Evolutionary conservation across 2,797 vertebrate genomes (phyloP).

Genomic region (Hylomyscus alleni): DNA sequence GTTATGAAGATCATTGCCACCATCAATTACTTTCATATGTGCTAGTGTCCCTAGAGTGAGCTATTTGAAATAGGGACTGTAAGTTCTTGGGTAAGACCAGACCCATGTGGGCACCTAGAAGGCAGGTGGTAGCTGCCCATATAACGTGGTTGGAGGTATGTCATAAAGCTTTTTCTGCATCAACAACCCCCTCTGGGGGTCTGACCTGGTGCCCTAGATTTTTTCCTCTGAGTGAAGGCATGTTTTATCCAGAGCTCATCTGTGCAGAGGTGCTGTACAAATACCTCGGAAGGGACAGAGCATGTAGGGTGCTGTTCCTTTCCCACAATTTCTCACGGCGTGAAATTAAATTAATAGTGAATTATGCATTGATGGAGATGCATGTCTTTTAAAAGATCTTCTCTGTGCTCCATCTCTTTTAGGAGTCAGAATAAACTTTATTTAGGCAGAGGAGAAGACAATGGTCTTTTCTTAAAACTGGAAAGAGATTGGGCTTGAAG

Average conservation of each 20-base stretch:
- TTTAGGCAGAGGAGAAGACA: neutral
- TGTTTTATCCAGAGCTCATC: neutral
- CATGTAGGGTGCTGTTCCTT: neutral
- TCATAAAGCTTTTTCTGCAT: neutral
- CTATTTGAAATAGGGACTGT: neutral
- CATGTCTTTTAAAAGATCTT: constrained; percentile 40
- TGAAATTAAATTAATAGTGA: constrained; percentile 56
- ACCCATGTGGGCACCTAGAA: neutral
- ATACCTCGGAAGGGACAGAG: neutral
- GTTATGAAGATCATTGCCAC: constrained; percentile 55
- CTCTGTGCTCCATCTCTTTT: neutral
- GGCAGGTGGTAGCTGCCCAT: neutral
- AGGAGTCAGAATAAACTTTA: constrained; percentile 1
- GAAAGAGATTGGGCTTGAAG: neutral
- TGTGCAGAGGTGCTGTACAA: neutral
- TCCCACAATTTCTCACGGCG: constrained; percentile 14
- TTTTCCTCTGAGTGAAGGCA: neutral
- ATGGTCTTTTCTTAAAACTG: constrained; percentile 2
- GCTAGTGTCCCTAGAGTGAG: constrained; percentile 10
- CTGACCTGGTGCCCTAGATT: constrained; percentile 58
- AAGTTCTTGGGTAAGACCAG: constrained; percentile 26
- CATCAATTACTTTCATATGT: constrained; percentile 69
- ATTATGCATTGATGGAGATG: constrained; percentile 9
- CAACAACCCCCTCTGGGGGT: neutral
- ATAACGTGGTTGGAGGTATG: neutral